Evolutionary conservation across 1,140 invertebrate genomes (phyloP).

Genomic region (Holcopasites calliopsidis): DNA sequence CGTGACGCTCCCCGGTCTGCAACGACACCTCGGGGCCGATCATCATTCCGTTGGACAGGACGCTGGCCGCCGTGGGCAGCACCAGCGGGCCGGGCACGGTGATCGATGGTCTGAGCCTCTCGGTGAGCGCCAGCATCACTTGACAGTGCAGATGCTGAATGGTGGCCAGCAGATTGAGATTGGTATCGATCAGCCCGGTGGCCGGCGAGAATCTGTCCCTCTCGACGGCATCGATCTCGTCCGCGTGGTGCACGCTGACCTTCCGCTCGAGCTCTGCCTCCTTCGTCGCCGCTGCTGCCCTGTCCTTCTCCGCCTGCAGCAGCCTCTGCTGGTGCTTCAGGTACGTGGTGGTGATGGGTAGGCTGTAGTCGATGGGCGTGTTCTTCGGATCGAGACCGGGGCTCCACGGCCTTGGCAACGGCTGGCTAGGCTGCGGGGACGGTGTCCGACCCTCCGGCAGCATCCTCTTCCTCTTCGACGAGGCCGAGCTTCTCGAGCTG

Average conservation of each 20-base stretch:
- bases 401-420: slow-evolving; percentile 71
- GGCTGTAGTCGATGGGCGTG: slow-evolving; percentile 86
- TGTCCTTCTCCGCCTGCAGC: slow-evolving; percentile 70
- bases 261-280: slow-evolving; percentile 48
- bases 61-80: slow-evolving; percentile 53
- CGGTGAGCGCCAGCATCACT: slow-evolving; percentile 77
- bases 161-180: slow-evolving; percentile 76
- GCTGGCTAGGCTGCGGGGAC: slow-evolving; percentile 69
- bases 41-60: slow-evolving; percentile 54
- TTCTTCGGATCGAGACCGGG: slow-evolving; percentile 72
- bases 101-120: slow-evolving; percentile 72
- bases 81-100: slow-evolving; percentile 65
- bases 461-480: slow-evolving; percentile 77
- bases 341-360: slow-evolving; percentile 92
- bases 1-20: slow-evolving; percentile 57
- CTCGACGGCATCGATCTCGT: slow-evolving; percentile 51
- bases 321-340: slow-evolving; percentile 87
- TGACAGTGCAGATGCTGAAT: slow-evolving; percentile 78
- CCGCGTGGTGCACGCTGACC: not conserved
- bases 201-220: slow-evolving; percentile 69
- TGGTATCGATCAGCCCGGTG: slow-evolving; percentile 76
- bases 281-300: slow-evolving; percentile 40
- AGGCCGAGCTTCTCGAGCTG: slow-evolving; percentile 72
- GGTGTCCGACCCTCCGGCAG: slow-evolving; percentile 75
- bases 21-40: slow-evolving; percentile 64